phyloP scores from a whole-genome alignment of 2,888 invertebrate species.

The Eristalis intricaria region DNA sequence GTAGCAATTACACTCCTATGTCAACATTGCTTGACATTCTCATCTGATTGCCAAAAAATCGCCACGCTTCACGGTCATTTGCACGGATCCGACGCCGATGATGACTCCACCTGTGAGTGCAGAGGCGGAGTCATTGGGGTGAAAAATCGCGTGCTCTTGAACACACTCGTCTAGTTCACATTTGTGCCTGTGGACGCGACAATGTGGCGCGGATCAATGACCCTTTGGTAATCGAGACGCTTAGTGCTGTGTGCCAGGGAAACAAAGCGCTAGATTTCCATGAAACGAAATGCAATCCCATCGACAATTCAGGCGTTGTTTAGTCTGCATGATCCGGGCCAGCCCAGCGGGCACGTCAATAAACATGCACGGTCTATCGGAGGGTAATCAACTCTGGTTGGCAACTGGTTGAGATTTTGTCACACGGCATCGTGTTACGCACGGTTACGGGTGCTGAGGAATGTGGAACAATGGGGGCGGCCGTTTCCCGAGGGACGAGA shows the following conservation, averaged over 20 bases:
- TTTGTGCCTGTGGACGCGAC: background rate
- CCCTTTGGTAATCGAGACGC: slow-evolving; percentile 24
- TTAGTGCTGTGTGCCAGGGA: slow-evolving; percentile 17
- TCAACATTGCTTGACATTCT: slow-evolving; percentile 2
- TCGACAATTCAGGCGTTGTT: background rate
- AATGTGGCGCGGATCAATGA: slow-evolving; percentile 37
- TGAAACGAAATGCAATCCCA: slow-evolving; percentile 2
- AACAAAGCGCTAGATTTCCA: background rate
- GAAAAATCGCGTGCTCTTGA: slow-evolving; percentile 54
- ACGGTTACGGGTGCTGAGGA: no score
- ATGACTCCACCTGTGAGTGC: background rate
- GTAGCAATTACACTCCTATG: slow-evolving; percentile 25
- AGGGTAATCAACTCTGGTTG: no score
- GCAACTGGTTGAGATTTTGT: no score
- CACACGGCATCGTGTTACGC: no score
- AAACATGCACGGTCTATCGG: slow-evolving; percentile 12
- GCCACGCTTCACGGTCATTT: slow-evolving; percentile 64
- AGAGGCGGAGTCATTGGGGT: slow-evolving; percentile 22
- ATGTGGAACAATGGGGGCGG: no score
- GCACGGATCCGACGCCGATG: slow-evolving; percentile 7
- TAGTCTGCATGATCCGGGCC: background rate
- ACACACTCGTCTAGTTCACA: background rate
- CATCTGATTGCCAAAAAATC: slow-evolving; percentile 60
- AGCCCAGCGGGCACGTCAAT: slow-evolving; percentile 14
- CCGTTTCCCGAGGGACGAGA: no score